phyloP scores from a whole-genome alignment of 35 echinoderm and acorn worm species.

The Stichopus chloronotus region DNA sequence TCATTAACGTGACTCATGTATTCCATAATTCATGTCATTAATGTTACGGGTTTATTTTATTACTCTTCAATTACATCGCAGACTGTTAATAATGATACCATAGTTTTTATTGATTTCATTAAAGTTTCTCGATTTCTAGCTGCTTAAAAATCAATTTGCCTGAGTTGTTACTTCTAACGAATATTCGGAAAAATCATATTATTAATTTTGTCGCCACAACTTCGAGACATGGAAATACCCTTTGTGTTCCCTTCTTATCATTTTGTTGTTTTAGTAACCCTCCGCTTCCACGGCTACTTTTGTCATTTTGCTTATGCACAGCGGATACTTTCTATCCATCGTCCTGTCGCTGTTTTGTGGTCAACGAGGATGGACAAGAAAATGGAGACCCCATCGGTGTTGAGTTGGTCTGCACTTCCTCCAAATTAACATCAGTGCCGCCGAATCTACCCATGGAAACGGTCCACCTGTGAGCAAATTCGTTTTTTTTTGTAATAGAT shows the following conservation, averaged over 20 bases:
- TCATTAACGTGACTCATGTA: no score
- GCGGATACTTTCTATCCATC: not conserved
- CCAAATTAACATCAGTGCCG: not conserved
- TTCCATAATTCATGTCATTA: no score
- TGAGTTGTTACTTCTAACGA: not conserved
- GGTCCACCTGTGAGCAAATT: constrained; percentile 12
- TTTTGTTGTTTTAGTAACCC: not conserved
- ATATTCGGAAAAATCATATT: not conserved
- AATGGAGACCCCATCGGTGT: not conserved
- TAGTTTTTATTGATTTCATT: no score
- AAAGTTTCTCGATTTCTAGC: no score
- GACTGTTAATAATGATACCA: no score
- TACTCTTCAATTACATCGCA: no score
- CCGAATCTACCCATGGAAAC: not conserved
- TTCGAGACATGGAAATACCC: no score
- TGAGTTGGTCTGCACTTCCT: not conserved
- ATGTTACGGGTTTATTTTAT: no score
- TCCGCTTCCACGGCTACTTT: not conserved
- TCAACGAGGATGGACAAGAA: not conserved
- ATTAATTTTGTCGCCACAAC: not conserved
- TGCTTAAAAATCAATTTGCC: no score
- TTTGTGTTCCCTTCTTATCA: not conserved
- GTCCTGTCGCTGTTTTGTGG: not conserved
- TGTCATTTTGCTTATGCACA: not conserved
- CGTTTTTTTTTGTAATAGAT: not conserved